These are phyloP conservation scores for Cantharis rustica DNA, from an alignment of 2,888 invertebrate genomes.

Conservation along the genomic window DNA sequence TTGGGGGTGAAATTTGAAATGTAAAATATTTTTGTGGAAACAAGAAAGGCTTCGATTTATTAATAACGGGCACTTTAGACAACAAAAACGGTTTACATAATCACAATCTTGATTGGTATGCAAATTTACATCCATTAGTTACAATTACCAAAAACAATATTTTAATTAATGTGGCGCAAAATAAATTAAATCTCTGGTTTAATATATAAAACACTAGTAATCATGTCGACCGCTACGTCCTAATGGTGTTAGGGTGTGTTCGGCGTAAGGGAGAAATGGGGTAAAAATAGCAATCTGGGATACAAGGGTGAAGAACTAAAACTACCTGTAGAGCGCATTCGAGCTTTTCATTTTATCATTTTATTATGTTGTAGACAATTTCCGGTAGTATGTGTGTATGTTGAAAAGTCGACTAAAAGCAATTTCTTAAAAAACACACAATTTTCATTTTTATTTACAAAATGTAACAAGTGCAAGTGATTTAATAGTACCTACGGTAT, in stretches of 20 bases:
- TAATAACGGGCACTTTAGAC: neutral
- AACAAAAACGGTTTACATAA: neutral
- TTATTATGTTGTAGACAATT: conserved; percentile 23
- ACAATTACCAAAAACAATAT: conserved; percentile 8
- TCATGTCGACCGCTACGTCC: conserved; percentile 34
- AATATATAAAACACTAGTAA: conserved; percentile 28
- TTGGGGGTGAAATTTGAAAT: neutral
- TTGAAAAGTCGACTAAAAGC: conserved; percentile 12
- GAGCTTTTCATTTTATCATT: conserved; percentile 12
- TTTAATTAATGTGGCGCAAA: conserved; percentile 1
- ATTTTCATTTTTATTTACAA: neutral
- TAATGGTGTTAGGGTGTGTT: conserved; percentile 32
- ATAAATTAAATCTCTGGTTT: conserved; percentile 6
- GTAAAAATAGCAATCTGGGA: conserved; percentile 42
- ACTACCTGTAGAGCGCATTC: conserved; percentile 28
- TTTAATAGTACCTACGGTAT: no score
- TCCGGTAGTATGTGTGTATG: conserved; percentile 16
- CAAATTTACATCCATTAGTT: conserved; percentile 7
- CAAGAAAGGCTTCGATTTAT: neutral
- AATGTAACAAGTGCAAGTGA: neutral
- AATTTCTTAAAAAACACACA: conserved; percentile 12
- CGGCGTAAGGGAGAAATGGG: conserved; percentile 38
- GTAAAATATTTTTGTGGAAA: neutral
- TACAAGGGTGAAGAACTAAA: conserved; percentile 38
- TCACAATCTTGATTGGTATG: neutral